Evolutionary conservation across 2,797 vertebrate genomes (phyloP).

Genomic region (Threskiornis aethiopicus): DNA sequence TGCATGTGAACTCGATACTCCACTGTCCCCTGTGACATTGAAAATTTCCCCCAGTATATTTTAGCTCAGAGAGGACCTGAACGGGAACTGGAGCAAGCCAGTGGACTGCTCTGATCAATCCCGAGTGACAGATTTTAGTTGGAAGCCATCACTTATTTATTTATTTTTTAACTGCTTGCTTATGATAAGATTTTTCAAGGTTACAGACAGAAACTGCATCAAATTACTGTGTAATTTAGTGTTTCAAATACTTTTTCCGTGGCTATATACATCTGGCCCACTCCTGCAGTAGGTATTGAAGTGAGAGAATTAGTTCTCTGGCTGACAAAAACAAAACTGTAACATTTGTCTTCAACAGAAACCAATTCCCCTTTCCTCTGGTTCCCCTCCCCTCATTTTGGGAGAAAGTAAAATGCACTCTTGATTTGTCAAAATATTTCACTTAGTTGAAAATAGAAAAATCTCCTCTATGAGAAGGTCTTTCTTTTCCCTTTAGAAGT

Average conservation of each 20-base stretch:
- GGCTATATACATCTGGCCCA: not conserved
- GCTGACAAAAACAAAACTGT: not conserved
- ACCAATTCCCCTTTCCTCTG: not conserved
- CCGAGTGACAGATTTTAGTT: not conserved
- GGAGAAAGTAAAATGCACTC: not conserved
- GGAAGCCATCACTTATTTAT: not conserved
- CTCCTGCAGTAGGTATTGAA: not conserved
- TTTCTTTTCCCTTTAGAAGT: not conserved
- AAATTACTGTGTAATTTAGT: constrained; percentile 13
- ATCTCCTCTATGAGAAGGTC: not conserved
- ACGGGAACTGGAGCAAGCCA: not conserved
- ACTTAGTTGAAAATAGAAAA: not conserved
- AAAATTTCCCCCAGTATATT: not conserved
- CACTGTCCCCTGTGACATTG: not conserved
- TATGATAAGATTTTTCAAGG: constrained; percentile 40
- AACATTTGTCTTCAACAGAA: not conserved
- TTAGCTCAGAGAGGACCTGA: not conserved
- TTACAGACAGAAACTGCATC: not conserved
- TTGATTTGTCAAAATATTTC: not conserved
- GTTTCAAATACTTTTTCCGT: not conserved
- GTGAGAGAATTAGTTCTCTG: not conserved
- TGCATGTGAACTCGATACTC: not conserved
- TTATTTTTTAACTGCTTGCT: not conserved
- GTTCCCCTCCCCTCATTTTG: not conserved
- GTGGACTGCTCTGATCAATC: not conserved